phyloP scores from a whole-genome alignment of 2,797 vertebrate genomes.

The Anguilla pacifica region DNA sequence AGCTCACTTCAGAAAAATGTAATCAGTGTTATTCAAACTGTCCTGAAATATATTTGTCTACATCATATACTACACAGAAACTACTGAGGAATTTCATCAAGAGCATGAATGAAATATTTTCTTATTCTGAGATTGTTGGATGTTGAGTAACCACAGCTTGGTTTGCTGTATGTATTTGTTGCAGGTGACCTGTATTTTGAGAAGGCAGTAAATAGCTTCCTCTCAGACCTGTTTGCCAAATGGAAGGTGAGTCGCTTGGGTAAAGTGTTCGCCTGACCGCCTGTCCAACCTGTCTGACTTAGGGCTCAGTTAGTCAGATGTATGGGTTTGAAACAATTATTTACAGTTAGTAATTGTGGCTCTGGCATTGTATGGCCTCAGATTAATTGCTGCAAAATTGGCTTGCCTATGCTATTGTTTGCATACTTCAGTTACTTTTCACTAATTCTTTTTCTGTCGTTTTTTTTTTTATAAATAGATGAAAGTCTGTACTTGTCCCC shows the following conservation, averaged over 20 bases:
- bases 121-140: not conserved
- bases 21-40: not conserved
- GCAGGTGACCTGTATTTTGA: conserved; percentile 96
- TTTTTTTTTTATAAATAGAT: not conserved
- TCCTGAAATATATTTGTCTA: not conserved
- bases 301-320: not conserved
- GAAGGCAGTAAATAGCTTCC: conserved; percentile 95
- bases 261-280: not conserved
- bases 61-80: not conserved
- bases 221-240: conserved; percentile 93
- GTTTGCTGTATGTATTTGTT: conserved; percentile 42
- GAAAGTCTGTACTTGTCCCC: not conserved
- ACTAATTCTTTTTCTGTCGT: not conserved
- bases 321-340: not conserved
- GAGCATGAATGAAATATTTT: not conserved
- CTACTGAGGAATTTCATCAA: not conserved
- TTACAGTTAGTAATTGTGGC: not conserved
- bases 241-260: conserved; percentile 87
- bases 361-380: not conserved
- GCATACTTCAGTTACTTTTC: not conserved
- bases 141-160: not conserved
- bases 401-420: not conserved
- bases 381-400: not conserved
- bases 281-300: not conserved
- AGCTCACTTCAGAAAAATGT: not conserved